Percentiles rank a stretch among this genome's conserved stretches.
These are phyloP conservation scores for Murina feae DNA, from an alignment of 2,113 vertebrate species.

Conservation along the genomic window DNA sequence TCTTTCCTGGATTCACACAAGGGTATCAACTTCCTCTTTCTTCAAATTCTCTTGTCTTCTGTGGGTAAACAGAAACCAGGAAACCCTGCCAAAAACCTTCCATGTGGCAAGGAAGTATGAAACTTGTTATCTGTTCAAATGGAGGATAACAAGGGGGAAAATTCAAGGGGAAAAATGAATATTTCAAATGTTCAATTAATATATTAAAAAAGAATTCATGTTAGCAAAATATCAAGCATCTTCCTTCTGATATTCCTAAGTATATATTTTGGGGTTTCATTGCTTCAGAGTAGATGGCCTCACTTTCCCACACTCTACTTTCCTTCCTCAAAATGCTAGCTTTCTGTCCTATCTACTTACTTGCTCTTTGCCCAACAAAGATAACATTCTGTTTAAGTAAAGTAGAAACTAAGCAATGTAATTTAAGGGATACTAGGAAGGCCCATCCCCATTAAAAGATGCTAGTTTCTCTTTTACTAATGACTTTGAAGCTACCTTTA, in stretches of 20 bases:
- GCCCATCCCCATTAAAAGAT: background rate
- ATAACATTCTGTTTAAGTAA: background rate
- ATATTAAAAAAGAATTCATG: background rate
- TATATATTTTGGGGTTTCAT: background rate
- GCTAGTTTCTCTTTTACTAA: background rate
- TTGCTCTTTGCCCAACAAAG: background rate
- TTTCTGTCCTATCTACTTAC: background rate
- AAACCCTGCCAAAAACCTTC: background rate
- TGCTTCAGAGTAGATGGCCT: background rate
- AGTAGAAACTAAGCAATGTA: background rate
- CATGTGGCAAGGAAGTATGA: background rate
- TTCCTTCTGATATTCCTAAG: background rate
- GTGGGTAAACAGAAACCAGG: constrained; percentile 32
- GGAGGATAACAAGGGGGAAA: background rate
- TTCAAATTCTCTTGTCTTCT: constrained; percentile 10
- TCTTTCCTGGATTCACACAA: constrained; percentile 6
- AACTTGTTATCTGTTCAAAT: background rate
- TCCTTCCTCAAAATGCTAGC: background rate
- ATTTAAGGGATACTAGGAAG: background rate
- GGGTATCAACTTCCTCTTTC: background rate
- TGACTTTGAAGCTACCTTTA: too few relatives aligned
- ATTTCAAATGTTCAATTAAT: background rate
- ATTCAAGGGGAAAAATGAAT: background rate
- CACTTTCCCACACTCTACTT: background rate
- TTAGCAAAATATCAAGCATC: background rate